Conservation (phyloP, 2,797 vertebrate genomes). For the Enteromius trimaculatus region DNA sequence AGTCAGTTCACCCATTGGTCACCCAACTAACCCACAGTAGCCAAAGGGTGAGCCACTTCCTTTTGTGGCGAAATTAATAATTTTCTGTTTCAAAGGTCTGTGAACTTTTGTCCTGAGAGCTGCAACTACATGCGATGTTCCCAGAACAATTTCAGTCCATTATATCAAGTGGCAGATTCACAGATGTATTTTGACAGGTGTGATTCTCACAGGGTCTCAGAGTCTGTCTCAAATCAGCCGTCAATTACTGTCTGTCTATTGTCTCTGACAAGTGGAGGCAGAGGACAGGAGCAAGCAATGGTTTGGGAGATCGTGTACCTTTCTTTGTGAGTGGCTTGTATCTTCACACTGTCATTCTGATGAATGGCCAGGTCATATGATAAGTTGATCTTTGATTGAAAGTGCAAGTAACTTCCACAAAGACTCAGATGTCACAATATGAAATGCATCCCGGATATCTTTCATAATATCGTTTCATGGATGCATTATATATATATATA, state of each 20-base stretch:
- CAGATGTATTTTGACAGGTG: slow-evolving; percentile 78
- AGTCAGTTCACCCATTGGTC: slow-evolving; percentile 9
- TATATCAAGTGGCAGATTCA: slow-evolving; percentile 66
- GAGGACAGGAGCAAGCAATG: slow-evolving; percentile 74
- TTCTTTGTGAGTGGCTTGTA: slow-evolving; percentile 59
- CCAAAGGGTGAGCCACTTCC: slow-evolving; percentile 53
- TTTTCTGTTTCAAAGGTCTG: slow-evolving; percentile 52
- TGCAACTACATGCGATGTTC: slow-evolving; percentile 52
- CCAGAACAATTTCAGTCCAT: slow-evolving; percentile 51
- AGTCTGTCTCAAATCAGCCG: slow-evolving; percentile 65
- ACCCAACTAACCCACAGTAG: slow-evolving; percentile 42
- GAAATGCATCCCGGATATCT: neutral
- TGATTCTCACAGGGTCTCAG: slow-evolving; percentile 73
- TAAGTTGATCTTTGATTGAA: slow-evolving; percentile 58
- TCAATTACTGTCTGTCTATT: slow-evolving; percentile 77
- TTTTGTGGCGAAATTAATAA: slow-evolving; percentile 54
- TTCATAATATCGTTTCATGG: neutral
- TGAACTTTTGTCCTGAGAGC: slow-evolving; percentile 47
- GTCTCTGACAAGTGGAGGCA: slow-evolving; percentile 75
- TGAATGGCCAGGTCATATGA: slow-evolving; percentile 74
- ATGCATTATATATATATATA: neutral
- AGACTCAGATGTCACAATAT: neutral
- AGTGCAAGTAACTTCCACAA: neutral
- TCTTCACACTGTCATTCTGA: slow-evolving; percentile 77
- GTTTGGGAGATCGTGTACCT: slow-evolving; percentile 73